Base-by-base conservation (phyloP, 2,113 vertebrate species). In the Dromiciops gliroides region DNA sequence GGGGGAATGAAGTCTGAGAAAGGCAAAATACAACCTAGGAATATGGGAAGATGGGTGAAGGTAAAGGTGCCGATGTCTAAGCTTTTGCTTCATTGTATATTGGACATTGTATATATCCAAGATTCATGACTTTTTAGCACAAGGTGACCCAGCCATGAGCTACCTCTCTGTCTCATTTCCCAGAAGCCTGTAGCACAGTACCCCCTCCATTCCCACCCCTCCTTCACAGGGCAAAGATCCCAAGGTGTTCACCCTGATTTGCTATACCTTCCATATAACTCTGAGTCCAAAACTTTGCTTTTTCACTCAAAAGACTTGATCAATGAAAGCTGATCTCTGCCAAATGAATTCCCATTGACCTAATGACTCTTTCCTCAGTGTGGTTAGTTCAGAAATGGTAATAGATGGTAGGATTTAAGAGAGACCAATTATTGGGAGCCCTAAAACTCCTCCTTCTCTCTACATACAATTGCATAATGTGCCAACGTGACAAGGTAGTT, bases 241-340 rank as follows among this genome's bases (percentile, higher is more conserved):
- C n/a, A 83, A 7, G n/a, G 10, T 44, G 26, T 83, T 23, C n/a
- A 75, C 16, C 60, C 31, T 75, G 37, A 75, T n/a, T n/a, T 75
- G 16, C 60, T 19, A 19, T n/a, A 75, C 31, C 14, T 8, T 28
- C 25, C 31, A 56, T n/a, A n/a, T n/a, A n/a, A 6, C 1, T 31
- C 47, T 90, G 10, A 1, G 9, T 52, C 88, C 89, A 26, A 3
- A 91, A 90, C 56, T 28, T 56, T 19, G 1, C 51, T n/a, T 91
- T 95, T 90, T 91, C 25, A 89, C 37, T 92, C 49, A 93, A 95
- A 95, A 94, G 89, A 91, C 56, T 12, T 48, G 31, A 88, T 95
- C 37, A 91, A 0, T 91, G 16, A 48, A 51, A 0, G 90, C 51
- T 93, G 31, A 75, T 1, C 31, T 75, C 60, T 3, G 12, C 23